Base-by-base conservation (phyloP, 2,113 vertebrate genomes). In the Electrona antarctica region DNA sequence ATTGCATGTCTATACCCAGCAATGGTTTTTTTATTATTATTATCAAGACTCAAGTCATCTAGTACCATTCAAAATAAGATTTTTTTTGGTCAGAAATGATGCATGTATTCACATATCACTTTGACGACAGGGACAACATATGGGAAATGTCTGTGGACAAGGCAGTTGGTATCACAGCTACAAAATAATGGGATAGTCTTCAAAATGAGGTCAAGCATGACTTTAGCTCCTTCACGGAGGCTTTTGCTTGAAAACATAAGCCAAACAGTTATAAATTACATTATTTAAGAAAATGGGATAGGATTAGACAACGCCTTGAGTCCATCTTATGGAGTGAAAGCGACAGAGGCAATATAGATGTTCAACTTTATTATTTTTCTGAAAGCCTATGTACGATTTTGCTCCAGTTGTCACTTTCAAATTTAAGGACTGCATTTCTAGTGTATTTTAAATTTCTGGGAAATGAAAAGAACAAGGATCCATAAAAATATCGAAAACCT, bases 1-100 rank as follows among this genome's bases (percentile, higher is more conserved):
- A 92, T 82, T 90, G 67, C 76, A 91, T 85, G 86, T 89, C 92
- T 84, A 21, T 21, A 62, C 68, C 55, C 67, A 75, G 76, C 71
- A 80, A 33, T 52, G 4, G 33, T 41, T 13, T 33, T 65, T 65
- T 60, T 7, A 69, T 86, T 67, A 66, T 74, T 65, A 29, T 51
- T 4, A 67, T 55, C 2, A 13, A 46, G 4, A 61, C 12, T 78
- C 52, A 28, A 60, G 73, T 78, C 73, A 74, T 79, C 79, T 79
- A 67, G 67, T 69, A 54, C 48, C 67, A 59, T 21, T 55, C 52
- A 71, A 2, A 81, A 61, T 65, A 45, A 57, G 61, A 14, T 75
- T 64, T 70, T 51, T 51, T 77, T 21, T 77, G 55, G 33, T 78
- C 11, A 75, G 58, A 49, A 49, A 48, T 13, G n/a, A 7, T 47